Base-by-base conservation (phyloP, 2,797 vertebrate genomes). In the Xenopus petersii region DNA sequence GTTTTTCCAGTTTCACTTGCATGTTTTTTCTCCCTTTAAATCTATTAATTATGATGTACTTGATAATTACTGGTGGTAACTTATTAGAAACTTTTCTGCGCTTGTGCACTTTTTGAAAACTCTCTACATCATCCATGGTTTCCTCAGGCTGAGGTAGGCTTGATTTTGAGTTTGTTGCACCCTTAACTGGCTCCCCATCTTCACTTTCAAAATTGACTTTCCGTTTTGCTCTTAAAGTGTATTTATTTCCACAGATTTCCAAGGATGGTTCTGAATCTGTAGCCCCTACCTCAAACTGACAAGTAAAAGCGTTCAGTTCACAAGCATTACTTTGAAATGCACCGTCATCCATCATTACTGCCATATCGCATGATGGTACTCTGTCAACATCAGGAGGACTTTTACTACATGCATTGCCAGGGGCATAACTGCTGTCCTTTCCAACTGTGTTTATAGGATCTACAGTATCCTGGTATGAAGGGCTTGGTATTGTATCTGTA, bases 21-120 rank as follows among this genome's bases (percentile, higher is more conserved):
- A 99, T 99, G 88, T 98, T 98, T 88, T 98, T 99, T 84, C 96
- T 94, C 68, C 97, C 98, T 92, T 97, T 98, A 86, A 99, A 99
- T 80, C 98, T 89, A 88, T 99, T 99, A 83, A 99, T 98, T 79
- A 99, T 99, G 80, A 99, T 99, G 84, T 99, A 99, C 83, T 99
- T 99, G 83, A 99, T 98, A 82, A 99, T 97, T 81, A 99, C 92
- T 42, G 97, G 96, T 13, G 96, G 95, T 70, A 98, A 89, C 81
- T 96, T 98, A 89, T 94, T 94, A 67, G 90, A 91, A 80, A 94
- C 83, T 80, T 89, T 98, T 77, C 93, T 92, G 67, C 95, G 93
- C 86, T 97, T 98, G 86, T 94, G 91, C 80, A 88, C 86, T 83
- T 94, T 96, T 54, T 90, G 83, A 79, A 87, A 86, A 17, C 21